phyloP scores from a whole-genome alignment of 2,888 invertebrate species.

The Drosophila sordidapex region DNA sequence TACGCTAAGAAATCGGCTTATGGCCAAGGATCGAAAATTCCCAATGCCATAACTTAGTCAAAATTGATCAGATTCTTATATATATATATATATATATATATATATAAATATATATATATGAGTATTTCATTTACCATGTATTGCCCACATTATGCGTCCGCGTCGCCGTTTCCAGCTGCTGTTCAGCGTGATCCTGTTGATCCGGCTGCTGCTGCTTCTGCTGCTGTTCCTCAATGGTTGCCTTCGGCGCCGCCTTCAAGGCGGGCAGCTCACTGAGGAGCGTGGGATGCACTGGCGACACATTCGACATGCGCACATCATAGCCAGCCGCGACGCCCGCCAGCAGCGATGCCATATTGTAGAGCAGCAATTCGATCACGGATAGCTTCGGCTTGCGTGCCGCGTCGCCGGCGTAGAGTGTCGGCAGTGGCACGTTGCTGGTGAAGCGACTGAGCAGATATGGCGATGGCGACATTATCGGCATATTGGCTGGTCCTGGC shows the following conservation, averaged over 20 bases:
- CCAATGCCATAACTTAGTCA: too few species aligned
- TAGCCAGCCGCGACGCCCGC: constrained; percentile 96
- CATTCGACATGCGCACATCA: constrained; percentile 95
- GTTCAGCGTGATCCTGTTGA: constrained; percentile 9
- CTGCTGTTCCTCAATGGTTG: constrained; percentile 16
- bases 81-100: neutral
- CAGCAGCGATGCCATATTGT: constrained; percentile 96
- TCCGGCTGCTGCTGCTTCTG: neutral
- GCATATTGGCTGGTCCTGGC: constrained; percentile 73
- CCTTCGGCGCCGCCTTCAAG: constrained; percentile 81
- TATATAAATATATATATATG: neutral
- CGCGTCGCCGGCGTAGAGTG: constrained; percentile 90
- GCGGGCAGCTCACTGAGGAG: constrained; percentile 88
- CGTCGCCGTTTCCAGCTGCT: constrained; percentile 13
- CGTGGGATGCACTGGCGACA: constrained; percentile 92
- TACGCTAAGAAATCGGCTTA: too few species aligned
- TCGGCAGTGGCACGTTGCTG: constrained; percentile 90
- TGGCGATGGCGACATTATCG: constrained; percentile 83
- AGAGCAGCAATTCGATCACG: constrained; percentile 87
- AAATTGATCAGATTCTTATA: too few species aligned
- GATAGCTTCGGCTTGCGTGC: constrained; percentile 85
- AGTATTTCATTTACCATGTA: constrained; percentile 18
- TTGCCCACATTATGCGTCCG: constrained; percentile 2
- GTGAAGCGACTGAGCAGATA: constrained; percentile 84
- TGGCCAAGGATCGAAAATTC: too few species aligned